Conservation (phyloP, 2,888 invertebrate genomes). For the Deroplatys truncata region DNA sequence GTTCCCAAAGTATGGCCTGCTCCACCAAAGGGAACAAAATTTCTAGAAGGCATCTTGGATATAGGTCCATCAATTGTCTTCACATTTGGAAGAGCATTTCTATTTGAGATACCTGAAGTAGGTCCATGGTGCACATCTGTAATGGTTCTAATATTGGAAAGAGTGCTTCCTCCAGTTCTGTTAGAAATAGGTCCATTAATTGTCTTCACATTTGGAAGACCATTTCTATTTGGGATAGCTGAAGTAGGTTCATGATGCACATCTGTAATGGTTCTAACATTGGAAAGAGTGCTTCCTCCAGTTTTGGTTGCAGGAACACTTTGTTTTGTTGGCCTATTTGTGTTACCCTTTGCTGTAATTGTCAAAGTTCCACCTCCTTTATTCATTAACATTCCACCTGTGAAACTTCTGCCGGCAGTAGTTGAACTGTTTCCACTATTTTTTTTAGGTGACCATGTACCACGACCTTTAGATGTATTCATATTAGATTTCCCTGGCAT, state of each 20-base stretch:
- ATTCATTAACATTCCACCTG: slow-evolving; percentile 28
- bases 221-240: slow-evolving; percentile 15
- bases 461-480: neutral
- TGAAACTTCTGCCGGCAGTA: neutral
- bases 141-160: neutral
- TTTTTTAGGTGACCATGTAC: neutral
- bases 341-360: slow-evolving; percentile 27
- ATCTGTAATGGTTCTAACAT: no score
- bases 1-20: slow-evolving; percentile 32
- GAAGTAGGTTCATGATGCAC: no score
- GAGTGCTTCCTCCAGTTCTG: neutral
- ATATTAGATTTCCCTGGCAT: neutral
- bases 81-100: slow-evolving; percentile 27
- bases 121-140: neutral
- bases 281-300: neutral
- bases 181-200: slow-evolving; percentile 12
- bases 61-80: slow-evolving; percentile 21
- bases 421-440: neutral
- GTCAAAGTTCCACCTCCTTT: slow-evolving; percentile 35
- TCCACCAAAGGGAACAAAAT: slow-evolving; percentile 32
- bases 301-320: neutral
- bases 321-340: neutral
- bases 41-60: neutral
- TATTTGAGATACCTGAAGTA: neutral
- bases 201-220: slow-evolving; percentile 27